Conservation (phyloP, 2,797 vertebrate genomes). For the Vultur gryphus region DNA sequence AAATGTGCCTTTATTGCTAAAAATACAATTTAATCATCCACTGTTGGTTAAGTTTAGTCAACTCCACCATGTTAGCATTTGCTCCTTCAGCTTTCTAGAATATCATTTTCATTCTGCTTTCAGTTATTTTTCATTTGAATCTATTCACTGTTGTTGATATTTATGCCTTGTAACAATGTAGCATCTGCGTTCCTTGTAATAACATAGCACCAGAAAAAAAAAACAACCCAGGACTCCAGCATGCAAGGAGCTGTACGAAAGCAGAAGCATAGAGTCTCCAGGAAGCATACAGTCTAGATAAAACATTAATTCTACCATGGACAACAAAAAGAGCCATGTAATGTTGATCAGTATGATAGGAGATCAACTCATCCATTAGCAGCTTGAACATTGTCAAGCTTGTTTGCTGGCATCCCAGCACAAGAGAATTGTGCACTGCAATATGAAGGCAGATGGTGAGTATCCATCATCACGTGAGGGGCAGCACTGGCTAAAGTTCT, state of each 20-base stretch:
- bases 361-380: background rate
- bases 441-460: background rate
- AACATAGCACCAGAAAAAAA: background rate
- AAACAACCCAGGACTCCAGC: background rate
- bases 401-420: background rate
- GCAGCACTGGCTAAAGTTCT: background rate
- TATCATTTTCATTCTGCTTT: background rate
- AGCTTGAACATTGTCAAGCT: background rate
- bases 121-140: background rate
- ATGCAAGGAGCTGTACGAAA: background rate
- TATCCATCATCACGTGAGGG: rapidly evolving
- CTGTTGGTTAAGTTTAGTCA: background rate
- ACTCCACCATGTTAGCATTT: background rate
- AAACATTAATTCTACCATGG: background rate
- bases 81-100: background rate
- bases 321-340: background rate
- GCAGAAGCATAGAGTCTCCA: background rate
- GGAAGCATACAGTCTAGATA: background rate
- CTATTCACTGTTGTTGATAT: background rate
- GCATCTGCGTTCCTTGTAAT: background rate
- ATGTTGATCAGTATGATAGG: background rate
- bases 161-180: background rate
- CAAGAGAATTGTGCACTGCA: background rate
- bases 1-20: background rate
- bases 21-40: background rate